Evolutionary conservation across 2,888 invertebrate genomes (phyloP).

Genomic region (Copidosoma aretas): DNA sequence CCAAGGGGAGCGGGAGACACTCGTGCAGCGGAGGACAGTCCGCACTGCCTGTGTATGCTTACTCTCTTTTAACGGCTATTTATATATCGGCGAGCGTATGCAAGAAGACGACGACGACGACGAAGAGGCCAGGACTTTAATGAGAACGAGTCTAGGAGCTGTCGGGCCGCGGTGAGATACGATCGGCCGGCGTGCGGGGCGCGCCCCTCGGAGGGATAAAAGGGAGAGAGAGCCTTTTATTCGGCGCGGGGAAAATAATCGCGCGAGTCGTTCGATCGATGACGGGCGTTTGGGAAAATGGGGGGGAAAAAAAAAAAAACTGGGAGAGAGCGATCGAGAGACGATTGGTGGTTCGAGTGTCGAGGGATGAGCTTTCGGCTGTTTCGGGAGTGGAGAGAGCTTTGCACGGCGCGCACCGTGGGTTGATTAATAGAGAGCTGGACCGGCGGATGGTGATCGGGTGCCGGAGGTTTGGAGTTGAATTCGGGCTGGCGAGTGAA

Average conservation of each 20-base stretch:
- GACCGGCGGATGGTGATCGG: too few species aligned
- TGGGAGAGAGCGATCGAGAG: too few species aligned
- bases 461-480: too few species aligned
- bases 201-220: not conserved
- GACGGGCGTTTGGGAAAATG: slow-evolving; percentile 27
- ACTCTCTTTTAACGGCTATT: slow-evolving; percentile 42
- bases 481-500: too few species aligned
- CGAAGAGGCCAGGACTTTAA: slow-evolving; percentile 51
- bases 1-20: slow-evolving; percentile 46
- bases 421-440: too few species aligned
- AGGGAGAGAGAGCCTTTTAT: not conserved
- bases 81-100: slow-evolving; percentile 46
- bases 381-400: too few species aligned
- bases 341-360: too few species aligned
- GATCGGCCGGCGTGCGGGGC: slow-evolving; percentile 44
- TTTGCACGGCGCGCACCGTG: too few species aligned
- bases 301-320: too few species aligned
- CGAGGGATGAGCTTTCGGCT: too few species aligned
- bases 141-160: slow-evolving; percentile 61
- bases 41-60: not conserved
- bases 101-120: slow-evolving; percentile 46
- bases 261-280: slow-evolving; percentile 33
- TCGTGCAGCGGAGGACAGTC: slow-evolving; percentile 38
- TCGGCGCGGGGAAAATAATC: slow-evolving; percentile 13
- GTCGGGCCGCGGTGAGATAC: slow-evolving; percentile 57